A percentile compares a stretch with the other conserved stretches of the same genome.
Conservation (phyloP, 2,888 invertebrate genomes). For the Melinaea marsaeus region DNA sequence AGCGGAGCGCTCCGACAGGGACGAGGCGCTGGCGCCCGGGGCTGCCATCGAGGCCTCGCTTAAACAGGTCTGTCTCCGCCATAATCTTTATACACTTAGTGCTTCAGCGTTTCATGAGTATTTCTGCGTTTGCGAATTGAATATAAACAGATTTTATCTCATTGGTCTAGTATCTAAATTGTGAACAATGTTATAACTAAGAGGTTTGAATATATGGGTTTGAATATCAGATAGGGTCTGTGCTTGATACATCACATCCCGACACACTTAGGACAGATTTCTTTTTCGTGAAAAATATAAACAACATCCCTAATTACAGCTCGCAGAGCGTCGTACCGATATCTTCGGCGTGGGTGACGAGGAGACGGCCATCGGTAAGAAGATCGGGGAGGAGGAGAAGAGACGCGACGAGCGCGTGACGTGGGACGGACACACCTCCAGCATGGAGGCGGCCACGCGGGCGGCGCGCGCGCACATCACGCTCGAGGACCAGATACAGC, state of each 20-base stretch:
- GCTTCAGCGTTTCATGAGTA: no score
- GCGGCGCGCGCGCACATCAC: constrained; percentile 97
- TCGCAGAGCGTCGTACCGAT: constrained; percentile 99
- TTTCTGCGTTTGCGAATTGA: no score
- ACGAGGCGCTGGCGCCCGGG: constrained; percentile 76
- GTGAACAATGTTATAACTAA: no score
- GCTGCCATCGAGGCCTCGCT: constrained; percentile 97
- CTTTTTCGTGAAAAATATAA: neutral
- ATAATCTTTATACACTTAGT: no score
- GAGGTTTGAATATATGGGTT: no score
- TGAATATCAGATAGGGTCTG: no score
- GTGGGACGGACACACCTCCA: constrained; percentile 99
- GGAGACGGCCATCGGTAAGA: constrained; percentile 99
- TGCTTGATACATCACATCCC: no score
- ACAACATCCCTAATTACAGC: constrained; percentile 40
- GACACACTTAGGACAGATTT: neutral
- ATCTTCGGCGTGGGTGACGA: constrained; percentile 99
- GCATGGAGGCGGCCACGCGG: constrained; percentile 96
- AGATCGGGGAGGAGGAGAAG: constrained; percentile 93
- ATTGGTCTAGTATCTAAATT: no score
- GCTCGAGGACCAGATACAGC: constrained; percentile 97
- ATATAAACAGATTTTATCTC: no score
- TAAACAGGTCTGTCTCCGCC: constrained; percentile 78
- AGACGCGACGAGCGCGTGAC: constrained; percentile 94
- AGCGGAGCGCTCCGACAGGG: constrained; percentile 94